Percentiles rank a stretch among this genome's conserved stretches.
phyloP scores from a whole-genome alignment of 2,888 invertebrate species.

The Archips xylosteana region DNA sequence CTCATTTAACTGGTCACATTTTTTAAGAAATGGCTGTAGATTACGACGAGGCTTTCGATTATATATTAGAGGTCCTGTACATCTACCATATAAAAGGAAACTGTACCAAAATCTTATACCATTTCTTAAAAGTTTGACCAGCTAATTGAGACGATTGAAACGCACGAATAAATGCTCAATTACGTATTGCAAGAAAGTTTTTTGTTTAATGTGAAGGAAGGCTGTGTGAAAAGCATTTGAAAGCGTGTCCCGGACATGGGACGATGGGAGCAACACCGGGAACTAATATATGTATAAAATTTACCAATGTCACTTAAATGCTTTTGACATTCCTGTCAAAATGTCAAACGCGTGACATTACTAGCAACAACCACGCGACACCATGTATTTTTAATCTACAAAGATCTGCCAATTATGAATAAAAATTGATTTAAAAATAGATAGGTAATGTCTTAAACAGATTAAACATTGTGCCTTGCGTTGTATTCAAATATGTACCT shows the following conservation, averaged over 20 bases:
- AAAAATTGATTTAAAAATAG: constrained; percentile 61
- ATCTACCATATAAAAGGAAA: too few relatives aligned
- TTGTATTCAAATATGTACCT: constrained; percentile 72
- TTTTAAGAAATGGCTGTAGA: too few relatives aligned
- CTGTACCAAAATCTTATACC: too few relatives aligned
- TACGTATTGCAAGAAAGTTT: constrained; percentile 49
- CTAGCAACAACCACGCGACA: constrained; percentile 14
- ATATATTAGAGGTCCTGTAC: too few relatives aligned
- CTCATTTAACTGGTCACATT: too few relatives aligned
- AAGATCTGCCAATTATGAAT: constrained; percentile 75
- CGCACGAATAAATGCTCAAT: too few relatives aligned
- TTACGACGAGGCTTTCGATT: too few relatives aligned
- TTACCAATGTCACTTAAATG: constrained; percentile 22
- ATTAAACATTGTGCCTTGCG: constrained; percentile 79
- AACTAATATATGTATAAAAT: constrained; percentile 11
- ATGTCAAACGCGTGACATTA: constrained; percentile 12
- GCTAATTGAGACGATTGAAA: too few relatives aligned
- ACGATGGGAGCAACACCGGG: constrained; percentile 54
- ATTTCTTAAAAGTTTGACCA: too few relatives aligned
- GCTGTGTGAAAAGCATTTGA: constrained; percentile 82
- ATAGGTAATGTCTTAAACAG: constrained; percentile 57
- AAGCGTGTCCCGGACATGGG: constrained; percentile 54
- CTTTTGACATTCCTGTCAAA: constrained; percentile 13
- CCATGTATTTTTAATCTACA: constrained; percentile 55
- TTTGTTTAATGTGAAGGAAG: constrained; percentile 61